These are phyloP conservation scores for Tortrix viridana DNA, from an alignment of 2,888 invertebrate genomes.

Conservation along the genomic window DNA sequence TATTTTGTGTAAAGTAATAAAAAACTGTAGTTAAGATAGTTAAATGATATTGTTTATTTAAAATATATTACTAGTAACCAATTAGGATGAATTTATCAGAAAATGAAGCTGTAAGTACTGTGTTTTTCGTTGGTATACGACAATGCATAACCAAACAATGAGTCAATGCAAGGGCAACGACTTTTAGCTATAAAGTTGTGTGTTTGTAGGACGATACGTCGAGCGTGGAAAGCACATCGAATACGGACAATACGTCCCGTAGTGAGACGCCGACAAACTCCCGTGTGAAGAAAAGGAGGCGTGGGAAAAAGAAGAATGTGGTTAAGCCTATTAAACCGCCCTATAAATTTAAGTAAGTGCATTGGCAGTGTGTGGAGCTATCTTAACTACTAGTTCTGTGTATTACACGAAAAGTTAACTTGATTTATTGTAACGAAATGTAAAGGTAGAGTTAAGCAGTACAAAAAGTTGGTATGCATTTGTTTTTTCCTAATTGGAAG, in stretches of 20 bases:
- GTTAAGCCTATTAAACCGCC: constrained; percentile 88
- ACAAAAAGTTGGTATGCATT: no score
- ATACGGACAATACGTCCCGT: constrained; percentile 91
- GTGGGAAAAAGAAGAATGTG: constrained; percentile 84
- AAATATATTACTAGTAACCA: background rate
- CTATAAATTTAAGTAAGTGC: constrained; percentile 89
- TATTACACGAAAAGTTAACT: no score
- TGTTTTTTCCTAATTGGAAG: no score
- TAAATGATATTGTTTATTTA: constrained; percentile 1
- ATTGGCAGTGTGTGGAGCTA: background rate
- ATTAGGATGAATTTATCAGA: constrained; percentile 75
- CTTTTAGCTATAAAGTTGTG: constrained; percentile 7
- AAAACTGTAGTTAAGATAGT: constrained; percentile 7
- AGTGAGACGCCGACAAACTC: constrained; percentile 92
- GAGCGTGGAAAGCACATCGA: constrained; percentile 91
- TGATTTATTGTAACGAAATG: no score
- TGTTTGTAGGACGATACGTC: constrained; percentile 87
- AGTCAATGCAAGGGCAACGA: background rate
- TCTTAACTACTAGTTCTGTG: background rate
- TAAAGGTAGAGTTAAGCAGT: no score
- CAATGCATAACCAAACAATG: constrained; percentile 27
- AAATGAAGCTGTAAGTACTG: constrained; percentile 76
- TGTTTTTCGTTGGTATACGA: constrained; percentile 20
- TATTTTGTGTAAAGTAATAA: background rate
- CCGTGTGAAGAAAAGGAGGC: constrained; percentile 81